A percentile compares a stretch with the other conserved stretches of the same genome.
Conservation (phyloP, 2,797 vertebrate genomes). For the Micrastur ruficollis region DNA sequence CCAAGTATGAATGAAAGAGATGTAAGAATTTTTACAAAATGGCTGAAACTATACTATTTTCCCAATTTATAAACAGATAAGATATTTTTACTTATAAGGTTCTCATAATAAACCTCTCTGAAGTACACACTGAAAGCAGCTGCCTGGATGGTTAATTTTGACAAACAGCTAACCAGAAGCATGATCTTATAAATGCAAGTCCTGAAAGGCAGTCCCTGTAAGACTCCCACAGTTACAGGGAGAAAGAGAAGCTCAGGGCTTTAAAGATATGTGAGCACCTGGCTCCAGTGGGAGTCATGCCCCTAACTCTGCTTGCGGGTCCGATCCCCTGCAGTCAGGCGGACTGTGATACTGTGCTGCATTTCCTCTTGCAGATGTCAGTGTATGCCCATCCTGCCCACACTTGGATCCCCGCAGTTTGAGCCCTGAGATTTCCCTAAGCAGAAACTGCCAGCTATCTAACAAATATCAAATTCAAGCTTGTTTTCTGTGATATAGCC, state of each 20-base stretch:
- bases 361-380: neutral
- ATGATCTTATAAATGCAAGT: neutral
- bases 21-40: neutral
- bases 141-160: neutral
- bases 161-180: neutral
- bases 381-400: neutral
- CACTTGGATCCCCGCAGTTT: neutral
- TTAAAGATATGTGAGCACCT: neutral
- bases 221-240: neutral
- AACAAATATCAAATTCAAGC: constrained; percentile 43
- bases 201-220: neutral
- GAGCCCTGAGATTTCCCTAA: constrained; percentile 12
- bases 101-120: neutral
- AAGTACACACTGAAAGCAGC: neutral
- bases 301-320: neutral
- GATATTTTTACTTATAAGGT: neutral
- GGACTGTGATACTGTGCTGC: rapidly evolving
- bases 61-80: neutral
- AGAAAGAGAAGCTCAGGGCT: neutral
- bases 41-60: neutral
- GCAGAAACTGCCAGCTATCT: constrained; percentile 32
- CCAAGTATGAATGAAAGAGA: neutral
- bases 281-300: neutral
- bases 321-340: neutral
- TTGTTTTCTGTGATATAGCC: constrained; percentile 26